A percentile compares a stretch with the other conserved stretches of the same genome.
Evolutionary conservation across 2,888 invertebrate genomes (phyloP).

Genomic region (Pheosia gnoma): DNA sequence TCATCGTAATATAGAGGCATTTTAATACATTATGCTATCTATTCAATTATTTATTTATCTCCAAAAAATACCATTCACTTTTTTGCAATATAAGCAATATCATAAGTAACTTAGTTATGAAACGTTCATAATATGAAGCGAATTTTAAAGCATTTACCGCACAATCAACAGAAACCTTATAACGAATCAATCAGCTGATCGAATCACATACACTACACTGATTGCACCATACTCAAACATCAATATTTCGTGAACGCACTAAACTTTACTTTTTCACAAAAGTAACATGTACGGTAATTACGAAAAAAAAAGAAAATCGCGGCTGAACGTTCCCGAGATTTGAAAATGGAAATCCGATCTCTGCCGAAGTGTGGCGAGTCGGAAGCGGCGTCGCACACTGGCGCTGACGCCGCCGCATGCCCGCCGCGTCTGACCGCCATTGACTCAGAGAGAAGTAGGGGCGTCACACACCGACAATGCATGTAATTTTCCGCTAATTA

Average conservation of each 20-base stretch:
- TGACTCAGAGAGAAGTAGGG: conserved; percentile 77
- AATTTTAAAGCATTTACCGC: conserved; percentile 18
- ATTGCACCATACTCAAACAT: conserved; percentile 40
- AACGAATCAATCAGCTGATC: conserved; percentile 59
- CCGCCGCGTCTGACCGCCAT: conserved; percentile 45
- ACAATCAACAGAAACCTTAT: conserved; percentile 56
- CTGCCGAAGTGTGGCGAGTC: conserved; percentile 66
- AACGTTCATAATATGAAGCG: conserved; percentile 16
- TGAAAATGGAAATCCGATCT: conserved; percentile 49
- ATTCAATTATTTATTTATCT: too few relatives aligned
- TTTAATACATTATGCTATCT: too few relatives aligned
- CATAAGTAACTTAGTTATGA: neutral
- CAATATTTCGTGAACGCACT: conserved; percentile 40
- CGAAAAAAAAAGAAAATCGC: conserved; percentile 34
- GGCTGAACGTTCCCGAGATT: conserved; percentile 45
- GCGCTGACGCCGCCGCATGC: conserved; percentile 48
- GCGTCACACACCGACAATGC: conserved; percentile 55
- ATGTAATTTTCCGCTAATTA: conserved; percentile 71
- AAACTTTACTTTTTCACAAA: conserved; percentile 65
- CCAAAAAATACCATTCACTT: too few relatives aligned
- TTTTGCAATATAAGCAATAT: too few relatives aligned
- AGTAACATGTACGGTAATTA: conserved; percentile 58
- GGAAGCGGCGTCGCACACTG: conserved; percentile 74
- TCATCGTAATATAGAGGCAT: neutral
- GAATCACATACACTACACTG: conserved; percentile 55